Base-by-base conservation (phyloP, 2,888 invertebrate genomes). In the Lasius fuliginosus region DNA sequence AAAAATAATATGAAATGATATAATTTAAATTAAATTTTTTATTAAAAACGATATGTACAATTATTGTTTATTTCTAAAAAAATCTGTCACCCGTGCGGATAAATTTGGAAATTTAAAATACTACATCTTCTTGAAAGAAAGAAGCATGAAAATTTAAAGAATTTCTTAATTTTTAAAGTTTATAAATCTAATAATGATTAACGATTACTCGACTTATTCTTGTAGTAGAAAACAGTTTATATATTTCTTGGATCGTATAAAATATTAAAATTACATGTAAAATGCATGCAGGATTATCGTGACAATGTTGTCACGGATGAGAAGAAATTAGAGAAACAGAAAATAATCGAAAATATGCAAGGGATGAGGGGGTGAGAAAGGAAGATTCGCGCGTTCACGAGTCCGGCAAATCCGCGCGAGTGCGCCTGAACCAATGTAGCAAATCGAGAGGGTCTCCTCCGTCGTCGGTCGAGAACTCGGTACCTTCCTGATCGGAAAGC, bases 401-500 rank as follows among this genome's bases (percentile, higher is more conserved):
- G 65, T 11, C 42, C 36, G 69, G 46, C 49, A 42, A 68, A 42
- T 65, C 73, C 56, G 23, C 27, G 69, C 67, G 75, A 82, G 58
- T 67, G 65, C 85, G 85, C 89, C 88, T 81, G 85, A 86, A 87
- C 85, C 85, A 88, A 84, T 73, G 76, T 86, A 82, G 81, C 75
- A 82, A 84, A 85, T 84, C 86, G 84, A 85, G 83, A 73, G 62
- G 49, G 67, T 89, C 82, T 83, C 56, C 74, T 65, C 81, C 82
- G 86, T 82, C 82, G 74, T 86, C 89, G 91, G 88, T 90, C 90
- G 90, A 84, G 88, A 91, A 91, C 91, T 90, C 91, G 91, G 93
- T 92, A 93, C 93, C 93, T 94, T 93, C 83, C 91, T 90, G 92
- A 93, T 94, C 93, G 94, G 46, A 5, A 53, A 53, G 94, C 92